These are phyloP conservation scores for Philaethria dido DNA, from an alignment of 2,888 invertebrate genomes.

Conservation along the genomic window DNA sequence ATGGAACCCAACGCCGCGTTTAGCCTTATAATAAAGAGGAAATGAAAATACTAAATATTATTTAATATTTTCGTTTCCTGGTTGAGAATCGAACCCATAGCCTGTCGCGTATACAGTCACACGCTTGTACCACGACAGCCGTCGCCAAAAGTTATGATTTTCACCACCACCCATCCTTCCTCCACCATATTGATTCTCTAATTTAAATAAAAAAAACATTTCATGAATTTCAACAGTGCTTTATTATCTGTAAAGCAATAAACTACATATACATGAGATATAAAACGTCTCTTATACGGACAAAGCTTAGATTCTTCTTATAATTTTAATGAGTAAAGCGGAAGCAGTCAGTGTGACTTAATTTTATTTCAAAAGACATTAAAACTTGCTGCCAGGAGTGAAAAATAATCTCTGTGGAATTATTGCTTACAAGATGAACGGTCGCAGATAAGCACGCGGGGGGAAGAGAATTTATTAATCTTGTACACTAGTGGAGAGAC, in stretches of 20 bases:
- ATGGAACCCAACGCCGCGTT: too few species aligned
- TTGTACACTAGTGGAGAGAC: constrained; percentile 36
- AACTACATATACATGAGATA: constrained; percentile 11
- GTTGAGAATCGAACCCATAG: too few species aligned
- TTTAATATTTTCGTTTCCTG: too few species aligned
- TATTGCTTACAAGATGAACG: constrained; percentile 77
- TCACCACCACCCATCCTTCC: background rate
- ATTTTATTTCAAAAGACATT: constrained; percentile 79
- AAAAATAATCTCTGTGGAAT: constrained; percentile 79
- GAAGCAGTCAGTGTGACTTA: constrained; percentile 53
- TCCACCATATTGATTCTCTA: background rate
- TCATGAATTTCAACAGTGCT: background rate
- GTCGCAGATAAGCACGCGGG: constrained; percentile 65
- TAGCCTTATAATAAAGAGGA: too few species aligned
- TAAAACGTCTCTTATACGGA: constrained; percentile 9
- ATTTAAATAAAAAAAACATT: background rate
- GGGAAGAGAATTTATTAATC: constrained; percentile 51
- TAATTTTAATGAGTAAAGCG: constrained; percentile 31
- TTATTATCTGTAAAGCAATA: background rate
- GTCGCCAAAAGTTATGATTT: too few species aligned
- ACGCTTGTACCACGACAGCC: too few species aligned
- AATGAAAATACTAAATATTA: too few species aligned
- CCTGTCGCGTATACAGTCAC: too few species aligned
- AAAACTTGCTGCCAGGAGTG: constrained; percentile 78
- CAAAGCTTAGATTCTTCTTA: constrained; percentile 15